phyloP scores from a whole-genome alignment of 2,797 vertebrate genomes.

The Sardinella longiceps region DNA sequence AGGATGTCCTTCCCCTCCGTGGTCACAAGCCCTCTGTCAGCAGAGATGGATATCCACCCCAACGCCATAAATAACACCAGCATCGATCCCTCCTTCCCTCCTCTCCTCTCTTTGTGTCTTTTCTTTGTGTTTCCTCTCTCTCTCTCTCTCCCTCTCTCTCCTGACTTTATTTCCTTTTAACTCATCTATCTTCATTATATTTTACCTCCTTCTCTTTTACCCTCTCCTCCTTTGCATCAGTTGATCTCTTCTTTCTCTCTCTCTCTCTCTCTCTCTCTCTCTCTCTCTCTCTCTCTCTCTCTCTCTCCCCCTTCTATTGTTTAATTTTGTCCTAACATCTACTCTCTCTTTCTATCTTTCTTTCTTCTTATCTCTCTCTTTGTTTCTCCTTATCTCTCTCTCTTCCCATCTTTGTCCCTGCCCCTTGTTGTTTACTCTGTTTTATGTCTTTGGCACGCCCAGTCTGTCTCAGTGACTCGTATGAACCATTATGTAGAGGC shows the following conservation, averaged over 20 bases:
- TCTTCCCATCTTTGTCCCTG: background rate
- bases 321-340: background rate
- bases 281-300: background rate
- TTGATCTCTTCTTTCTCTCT: background rate
- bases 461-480: background rate
- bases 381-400: background rate
- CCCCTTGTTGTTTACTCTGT: background rate
- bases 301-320: background rate
- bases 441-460: background rate
- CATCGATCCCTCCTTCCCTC: conserved; percentile 23
- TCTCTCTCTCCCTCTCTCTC: background rate
- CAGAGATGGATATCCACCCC: conserved; percentile 24
- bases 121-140: background rate
- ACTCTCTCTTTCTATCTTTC: background rate
- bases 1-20: conserved; percentile 26
- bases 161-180: background rate
- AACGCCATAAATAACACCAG: conserved; percentile 15
- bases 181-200: background rate
- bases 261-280: background rate
- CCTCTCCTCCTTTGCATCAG: background rate
- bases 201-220: background rate
- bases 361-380: background rate
- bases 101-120: no score
- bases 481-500: background rate
- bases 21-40: background rate